These are phyloP conservation scores for Lepisosteus osseus DNA, from an alignment of 2,113 vertebrate genomes.

Conservation along the genomic window DNA sequence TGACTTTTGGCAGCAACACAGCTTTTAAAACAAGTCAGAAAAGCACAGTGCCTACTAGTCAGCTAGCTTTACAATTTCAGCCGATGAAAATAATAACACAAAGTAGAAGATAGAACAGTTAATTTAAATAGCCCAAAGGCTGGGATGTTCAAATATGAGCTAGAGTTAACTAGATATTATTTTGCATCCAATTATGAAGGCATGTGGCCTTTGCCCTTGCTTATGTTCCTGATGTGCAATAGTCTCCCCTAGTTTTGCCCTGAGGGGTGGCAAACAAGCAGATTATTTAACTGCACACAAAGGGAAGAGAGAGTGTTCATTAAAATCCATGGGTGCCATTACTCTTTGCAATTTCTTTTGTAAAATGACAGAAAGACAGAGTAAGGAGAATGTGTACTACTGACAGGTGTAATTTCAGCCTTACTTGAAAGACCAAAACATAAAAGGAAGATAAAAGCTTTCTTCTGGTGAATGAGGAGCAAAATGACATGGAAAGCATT, in stretches of 20 bases:
- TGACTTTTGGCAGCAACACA: constrained; percentile 53
- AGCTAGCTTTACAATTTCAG: constrained; percentile 33
- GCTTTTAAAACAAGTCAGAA: constrained; percentile 51
- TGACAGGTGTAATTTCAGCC: constrained; percentile 54
- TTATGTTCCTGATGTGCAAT: background rate
- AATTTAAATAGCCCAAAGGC: constrained; percentile 22
- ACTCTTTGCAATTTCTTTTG: constrained; percentile 11
- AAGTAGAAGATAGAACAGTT: constrained; percentile 9
- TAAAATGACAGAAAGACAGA: constrained; percentile 14
- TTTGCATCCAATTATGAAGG: constrained; percentile 4
- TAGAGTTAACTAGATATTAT: constrained; percentile 1
- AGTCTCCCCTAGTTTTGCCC: background rate
- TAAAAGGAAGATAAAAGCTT: constrained; percentile 51
- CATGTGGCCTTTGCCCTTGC: background rate
- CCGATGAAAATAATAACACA: constrained; percentile 36
- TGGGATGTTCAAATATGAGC: background rate
- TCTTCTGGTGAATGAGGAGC: constrained; percentile 36
- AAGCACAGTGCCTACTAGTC: constrained; percentile 38
- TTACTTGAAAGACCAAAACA: constrained; percentile 42
- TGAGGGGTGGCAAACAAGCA: background rate
- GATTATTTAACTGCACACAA: constrained; percentile 14
- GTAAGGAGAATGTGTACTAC: constrained; percentile 16
- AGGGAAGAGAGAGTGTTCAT: constrained; percentile 24
- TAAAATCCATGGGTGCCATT: constrained; percentile 22
- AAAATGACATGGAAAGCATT: constrained; percentile 18